A percentile compares a stretch with the other conserved stretches of the same genome.
Conservation (phyloP, 2,888 invertebrate genomes). For the Notocelia uddmanniana region DNA sequence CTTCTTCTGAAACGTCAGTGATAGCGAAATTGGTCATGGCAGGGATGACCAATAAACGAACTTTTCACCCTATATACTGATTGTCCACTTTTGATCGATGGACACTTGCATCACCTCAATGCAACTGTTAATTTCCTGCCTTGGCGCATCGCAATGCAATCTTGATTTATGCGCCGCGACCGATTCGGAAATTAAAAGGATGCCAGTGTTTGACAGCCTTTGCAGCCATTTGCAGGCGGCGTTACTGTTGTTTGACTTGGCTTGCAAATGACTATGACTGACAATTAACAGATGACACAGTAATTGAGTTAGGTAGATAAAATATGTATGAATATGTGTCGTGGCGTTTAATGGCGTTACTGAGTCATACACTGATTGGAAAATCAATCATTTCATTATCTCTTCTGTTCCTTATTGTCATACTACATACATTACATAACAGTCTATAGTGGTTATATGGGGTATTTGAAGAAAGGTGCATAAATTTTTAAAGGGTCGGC, state of each 20-base stretch:
- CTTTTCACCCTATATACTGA: slow-evolving; percentile 6
- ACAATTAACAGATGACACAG: slow-evolving; percentile 7
- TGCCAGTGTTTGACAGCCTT: neutral
- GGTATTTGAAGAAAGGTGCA: no score
- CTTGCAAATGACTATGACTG: neutral
- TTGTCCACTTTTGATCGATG: slow-evolving; percentile 31
- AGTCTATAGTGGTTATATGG: no score
- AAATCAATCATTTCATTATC: no score
- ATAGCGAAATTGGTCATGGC: neutral
- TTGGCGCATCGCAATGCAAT: slow-evolving; percentile 26
- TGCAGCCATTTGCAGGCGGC: neutral
- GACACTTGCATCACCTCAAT: slow-evolving; percentile 27
- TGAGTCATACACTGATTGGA: no score
- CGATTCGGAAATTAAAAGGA: slow-evolving; percentile 36
- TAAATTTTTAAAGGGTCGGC: no score
- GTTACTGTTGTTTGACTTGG: neutral
- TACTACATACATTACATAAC: no score
- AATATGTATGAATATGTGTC: neutral
- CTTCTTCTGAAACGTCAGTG: neutral
- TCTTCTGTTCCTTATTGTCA: no score
- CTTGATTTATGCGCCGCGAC: slow-evolving; percentile 19
- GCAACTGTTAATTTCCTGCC: slow-evolving; percentile 37
- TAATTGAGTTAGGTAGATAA: neutral
- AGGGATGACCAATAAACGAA: neutral
- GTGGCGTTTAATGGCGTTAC: neutral